Evolutionary conservation across 2,113 vertebrate species (phyloP), one percentile per base, ranked within the genome.

Genomic region (Actenoides hombroni): DNA sequence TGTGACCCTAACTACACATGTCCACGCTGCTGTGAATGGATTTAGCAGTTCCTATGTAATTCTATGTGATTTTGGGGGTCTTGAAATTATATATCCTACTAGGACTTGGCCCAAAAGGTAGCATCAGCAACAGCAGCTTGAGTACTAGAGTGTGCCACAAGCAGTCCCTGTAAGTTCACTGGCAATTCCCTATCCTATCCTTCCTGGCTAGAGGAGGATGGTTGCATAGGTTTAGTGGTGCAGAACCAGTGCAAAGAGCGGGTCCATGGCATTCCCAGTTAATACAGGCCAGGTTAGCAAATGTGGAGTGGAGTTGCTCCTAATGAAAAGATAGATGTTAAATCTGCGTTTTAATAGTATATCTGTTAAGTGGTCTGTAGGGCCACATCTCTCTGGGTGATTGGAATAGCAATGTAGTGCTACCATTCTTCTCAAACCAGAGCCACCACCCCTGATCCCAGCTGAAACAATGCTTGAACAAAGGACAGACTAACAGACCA

Each of bases 361-460:
- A 59, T 6, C 67, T 48, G 37, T 4, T 28, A 15, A 57, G 5
- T 29, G 40, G 8, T 15, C 37, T 8, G 2, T 28, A 17, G 15
- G 48, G 5, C 6, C 28, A 24, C 1, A 2, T 31, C 17, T 81
- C 40, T 70, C 20, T 1, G 3, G 48, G 25, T 1, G 0, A 8
- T 1, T 31, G 63, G 54, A 83, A 74, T 16, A 63, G 6, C 42
- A 29, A 64, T 2, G 11, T 6, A 12, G 9, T 20, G 25, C 6
- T 42, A 6, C 5, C 8, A 20, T 16, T 68, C 5, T 51, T 42
- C 40, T 40, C 9, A 86, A 37, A 39, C 16, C 29, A 26, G 42
- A 64, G 14, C 25, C 92, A 29, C 51, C 17, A 42, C 3, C 46
- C 7, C 54, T 69, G 10, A 16, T 13, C 48, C 8, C 33, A 35